Evolutionary conservation across 2,888 invertebrate genomes (phyloP), one percentile per base, ranked within the genome.

Genomic region (Bruchidius siliquastri): DNA sequence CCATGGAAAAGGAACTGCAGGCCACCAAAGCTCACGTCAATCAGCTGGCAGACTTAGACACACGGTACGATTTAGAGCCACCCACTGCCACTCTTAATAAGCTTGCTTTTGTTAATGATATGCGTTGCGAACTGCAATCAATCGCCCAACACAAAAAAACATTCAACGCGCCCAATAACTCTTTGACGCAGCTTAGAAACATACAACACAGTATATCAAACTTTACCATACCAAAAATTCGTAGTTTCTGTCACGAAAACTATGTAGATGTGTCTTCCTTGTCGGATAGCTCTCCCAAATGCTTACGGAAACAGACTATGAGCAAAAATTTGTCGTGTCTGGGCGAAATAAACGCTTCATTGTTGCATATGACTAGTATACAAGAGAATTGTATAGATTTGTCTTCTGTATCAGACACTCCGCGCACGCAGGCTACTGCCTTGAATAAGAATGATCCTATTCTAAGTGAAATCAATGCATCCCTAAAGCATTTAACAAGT

Each of bases 1-100:
- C 77, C 13, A 84, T 85, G 85, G 85, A 86, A 75, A 84, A 84
- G 73, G 84, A 86, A 72, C 77, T 86, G 30, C 85, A 85, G 74
- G 79, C 81, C n/a, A 84, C 83, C 2, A 85, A 85, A 76, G 83
- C 83, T 1, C 84, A 83, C 71, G 80, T 83, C 22, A 84, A 81
- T 74, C 82, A 83, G 73, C 76, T 84, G 71, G 80, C 83, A 22
- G 84, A 84, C 71, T 79, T 82, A 76, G 83, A 84, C 78, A 80
- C 83, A 82, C 83, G 84, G 84, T 84, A 84, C 79, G 84, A 81
- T 70, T 72, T 76, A 22, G 49, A 49, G 49, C 49, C 49, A 8
- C 18, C 49, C 49, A 49, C 3, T 8, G 6, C 49, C 13, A 49
- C 49, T 1, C 49, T 49, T 13, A 13, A 49, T 49, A 49, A 49